These are phyloP conservation scores for Ligdia adustata DNA, from an alignment of 2,888 invertebrate species.

Conservation along the genomic window DNA sequence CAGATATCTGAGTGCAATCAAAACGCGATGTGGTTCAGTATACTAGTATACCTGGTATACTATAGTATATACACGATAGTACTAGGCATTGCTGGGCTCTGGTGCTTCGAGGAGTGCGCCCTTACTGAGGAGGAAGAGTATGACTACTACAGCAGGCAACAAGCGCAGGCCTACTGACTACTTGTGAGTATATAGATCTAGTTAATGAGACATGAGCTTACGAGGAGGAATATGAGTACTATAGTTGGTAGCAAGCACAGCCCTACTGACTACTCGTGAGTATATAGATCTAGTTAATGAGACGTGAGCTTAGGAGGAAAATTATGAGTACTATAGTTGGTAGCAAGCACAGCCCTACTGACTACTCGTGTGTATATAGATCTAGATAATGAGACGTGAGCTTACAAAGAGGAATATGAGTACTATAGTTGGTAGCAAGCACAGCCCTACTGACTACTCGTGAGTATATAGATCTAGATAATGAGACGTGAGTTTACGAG, in stretches of 20 bases:
- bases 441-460: slow-evolving; percentile 56
- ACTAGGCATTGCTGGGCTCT: slow-evolving; percentile 75
- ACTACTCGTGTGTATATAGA: slow-evolving; percentile 48
- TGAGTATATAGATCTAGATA: no score
- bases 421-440: slow-evolving; percentile 61
- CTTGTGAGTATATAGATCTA: slow-evolving; percentile 47
- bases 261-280: slow-evolving; percentile 57
- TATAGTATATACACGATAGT: slow-evolving; percentile 69
- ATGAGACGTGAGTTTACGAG: no score
- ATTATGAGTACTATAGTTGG: slow-evolving; percentile 66
- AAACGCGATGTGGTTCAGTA: slow-evolving; percentile 65
- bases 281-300: no score
- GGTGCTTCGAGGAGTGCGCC: slow-evolving; percentile 80
- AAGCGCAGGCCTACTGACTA: slow-evolving; percentile 58
- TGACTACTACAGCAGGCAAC: slow-evolving; percentile 62
- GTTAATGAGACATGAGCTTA: no score
- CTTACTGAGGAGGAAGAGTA: slow-evolving; percentile 76
- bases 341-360: slow-evolving; percentile 60
- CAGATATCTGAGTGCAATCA: slow-evolving; percentile 26
- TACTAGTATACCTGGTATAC: slow-evolving; percentile 67
- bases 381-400: no score
- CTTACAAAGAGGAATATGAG: slow-evolving; percentile 75
- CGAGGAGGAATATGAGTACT: slow-evolving; percentile 73
- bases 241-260: slow-evolving; percentile 56
- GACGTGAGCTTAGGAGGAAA: slow-evolving; percentile 77